These are phyloP conservation scores for Microctenopoma stevenorrisi DNA, from an alignment of 2,797 vertebrate species.

Conservation along the genomic window DNA sequence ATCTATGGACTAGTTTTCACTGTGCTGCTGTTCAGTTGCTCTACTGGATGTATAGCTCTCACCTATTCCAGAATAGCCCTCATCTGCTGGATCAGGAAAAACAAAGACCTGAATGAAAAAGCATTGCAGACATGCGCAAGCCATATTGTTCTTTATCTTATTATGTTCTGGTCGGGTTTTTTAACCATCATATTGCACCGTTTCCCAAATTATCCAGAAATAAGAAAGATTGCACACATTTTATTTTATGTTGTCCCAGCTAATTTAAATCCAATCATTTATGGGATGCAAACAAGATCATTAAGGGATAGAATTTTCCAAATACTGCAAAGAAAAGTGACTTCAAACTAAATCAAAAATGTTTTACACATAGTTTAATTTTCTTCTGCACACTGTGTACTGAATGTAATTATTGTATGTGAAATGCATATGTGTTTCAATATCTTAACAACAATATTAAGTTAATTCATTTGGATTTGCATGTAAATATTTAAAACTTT, in stretches of 20 bases:
- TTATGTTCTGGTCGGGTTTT: conserved; percentile 75
- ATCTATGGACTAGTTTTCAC: conserved; percentile 77
- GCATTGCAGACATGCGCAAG: conserved; percentile 75
- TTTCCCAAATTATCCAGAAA: conserved; percentile 64
- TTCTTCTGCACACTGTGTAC: neutral
- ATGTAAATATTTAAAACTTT: too few species aligned
- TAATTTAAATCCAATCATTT: conserved; percentile 76
- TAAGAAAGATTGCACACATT: conserved; percentile 69
- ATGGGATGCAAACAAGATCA: conserved; percentile 68
- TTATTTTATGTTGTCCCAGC: conserved; percentile 74
- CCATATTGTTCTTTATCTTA: conserved; percentile 73
- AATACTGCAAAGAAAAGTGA: conserved; percentile 54
- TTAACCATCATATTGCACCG: conserved; percentile 73
- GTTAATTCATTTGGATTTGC: too few species aligned
- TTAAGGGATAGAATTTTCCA: conserved; percentile 67
- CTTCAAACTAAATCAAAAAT: conserved; percentile 12
- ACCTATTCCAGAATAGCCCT: conserved; percentile 74
- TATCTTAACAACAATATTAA: neutral
- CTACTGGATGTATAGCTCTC: conserved; percentile 66
- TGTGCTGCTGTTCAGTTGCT: conserved; percentile 67
- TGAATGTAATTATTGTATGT: neutral
- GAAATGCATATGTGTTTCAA: neutral
- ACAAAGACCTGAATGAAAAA: conserved; percentile 70
- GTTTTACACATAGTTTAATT: neutral
- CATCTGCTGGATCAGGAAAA: conserved; percentile 72